A percentile compares a stretch with the other conserved stretches of the same genome.
Conservation (phyloP, 2,888 invertebrate species). For the Sabatieria punctata region DNA sequence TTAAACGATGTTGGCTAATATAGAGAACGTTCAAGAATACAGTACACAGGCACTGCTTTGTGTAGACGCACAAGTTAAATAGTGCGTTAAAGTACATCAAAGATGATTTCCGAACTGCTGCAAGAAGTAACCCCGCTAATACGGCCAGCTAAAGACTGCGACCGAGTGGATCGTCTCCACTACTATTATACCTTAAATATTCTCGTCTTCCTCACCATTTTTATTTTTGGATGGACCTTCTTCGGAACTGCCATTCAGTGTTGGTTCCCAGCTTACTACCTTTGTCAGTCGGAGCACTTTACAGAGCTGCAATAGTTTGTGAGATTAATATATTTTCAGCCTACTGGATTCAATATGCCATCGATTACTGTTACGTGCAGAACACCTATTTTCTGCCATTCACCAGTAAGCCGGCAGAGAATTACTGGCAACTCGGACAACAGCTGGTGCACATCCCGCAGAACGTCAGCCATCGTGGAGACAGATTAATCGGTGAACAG, state of each 20-base stretch:
- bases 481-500: constrained; percentile 33
- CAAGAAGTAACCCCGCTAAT: too few relatives aligned
- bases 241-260: neutral
- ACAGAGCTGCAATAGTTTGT: neutral
- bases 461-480: constrained; percentile 29
- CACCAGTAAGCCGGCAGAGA: constrained; percentile 23
- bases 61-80: too few relatives aligned
- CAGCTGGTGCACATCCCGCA: constrained; percentile 32
- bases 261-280: neutral
- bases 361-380: constrained; percentile 40
- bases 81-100: too few relatives aligned
- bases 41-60: too few relatives aligned
- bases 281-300: neutral
- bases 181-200: too few relatives aligned
- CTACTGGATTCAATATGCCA: constrained; percentile 37
- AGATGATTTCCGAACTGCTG: too few relatives aligned
- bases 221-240: too few relatives aligned
- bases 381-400: constrained; percentile 40
- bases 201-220: too few relatives aligned
- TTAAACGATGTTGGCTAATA: too few relatives aligned
- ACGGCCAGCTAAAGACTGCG: too few relatives aligned
- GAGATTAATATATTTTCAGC: constrained; percentile 11
- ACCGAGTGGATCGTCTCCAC: too few relatives aligned
- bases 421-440: constrained; percentile 23
- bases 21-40: too few relatives aligned